Percentiles rank a stretch among this genome's conserved stretches.
Conservation (phyloP, 2,888 invertebrate species). For the Microchrysa polita region DNA sequence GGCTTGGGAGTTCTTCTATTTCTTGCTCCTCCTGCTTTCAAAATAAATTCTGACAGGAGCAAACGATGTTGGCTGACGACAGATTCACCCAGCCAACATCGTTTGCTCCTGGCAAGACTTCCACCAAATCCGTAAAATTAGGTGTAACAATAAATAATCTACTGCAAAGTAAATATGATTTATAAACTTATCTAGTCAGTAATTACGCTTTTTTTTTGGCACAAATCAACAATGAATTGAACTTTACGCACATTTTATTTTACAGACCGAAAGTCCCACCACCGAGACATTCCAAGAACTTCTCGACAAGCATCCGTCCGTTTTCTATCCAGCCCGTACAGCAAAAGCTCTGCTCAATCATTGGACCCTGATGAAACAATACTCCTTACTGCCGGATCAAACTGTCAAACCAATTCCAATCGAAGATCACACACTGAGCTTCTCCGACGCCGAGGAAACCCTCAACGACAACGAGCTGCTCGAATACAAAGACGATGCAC, state of each 20-base stretch:
- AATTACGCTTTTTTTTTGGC: no score
- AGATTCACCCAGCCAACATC: no score
- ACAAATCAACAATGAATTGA: no score
- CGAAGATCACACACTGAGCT: constrained; percentile 74
- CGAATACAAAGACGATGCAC: constrained; percentile 82
- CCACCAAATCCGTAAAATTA: no score
- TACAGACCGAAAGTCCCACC: constrained; percentile 76
- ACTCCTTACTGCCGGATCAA: constrained; percentile 91
- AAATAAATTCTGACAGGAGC: no score
- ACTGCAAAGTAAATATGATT: no score
- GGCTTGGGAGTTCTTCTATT: no score
- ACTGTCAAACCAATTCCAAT: constrained; percentile 72
- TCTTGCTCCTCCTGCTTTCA: no score
- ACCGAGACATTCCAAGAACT: constrained; percentile 86
- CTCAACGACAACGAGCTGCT: constrained; percentile 82
- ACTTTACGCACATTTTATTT: constrained; percentile 43
- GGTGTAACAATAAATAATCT: no score
- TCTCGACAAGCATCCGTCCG: constrained; percentile 81
- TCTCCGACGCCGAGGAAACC: constrained; percentile 92
- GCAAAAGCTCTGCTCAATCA: constrained; percentile 85
- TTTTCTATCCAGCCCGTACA: constrained; percentile 89
- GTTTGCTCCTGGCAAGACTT: no score
- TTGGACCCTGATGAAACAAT: constrained; percentile 93
- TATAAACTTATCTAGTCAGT: no score
- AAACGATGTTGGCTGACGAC: no score